Evolutionary conservation across 2,797 vertebrate genomes (phyloP).

Genomic region (Pogonophryne albipinna): DNA sequence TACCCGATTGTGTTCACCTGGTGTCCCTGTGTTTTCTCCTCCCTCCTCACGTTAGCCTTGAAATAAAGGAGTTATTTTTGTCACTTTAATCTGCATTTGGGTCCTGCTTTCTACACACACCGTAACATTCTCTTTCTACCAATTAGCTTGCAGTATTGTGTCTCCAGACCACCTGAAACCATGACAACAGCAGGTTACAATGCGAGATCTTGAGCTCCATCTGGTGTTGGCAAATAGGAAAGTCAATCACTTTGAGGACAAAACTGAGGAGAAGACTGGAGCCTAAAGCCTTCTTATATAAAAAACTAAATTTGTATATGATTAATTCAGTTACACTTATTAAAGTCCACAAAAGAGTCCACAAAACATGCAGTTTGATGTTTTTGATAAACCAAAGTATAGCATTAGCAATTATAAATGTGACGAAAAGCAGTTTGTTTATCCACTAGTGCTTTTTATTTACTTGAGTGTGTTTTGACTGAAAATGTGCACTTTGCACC

Average conservation of each 20-base stretch:
- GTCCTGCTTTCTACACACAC: no score
- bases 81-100: no score
- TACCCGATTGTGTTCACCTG: no score
- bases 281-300: not conserved
- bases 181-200: conserved; percentile 75
- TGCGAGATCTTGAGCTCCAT: conserved; percentile 76
- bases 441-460: not conserved
- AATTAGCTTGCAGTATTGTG: conserved; percentile 66
- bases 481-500: not conserved
- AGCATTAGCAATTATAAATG: not conserved
- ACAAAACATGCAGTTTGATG: not conserved
- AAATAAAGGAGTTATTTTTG: no score
- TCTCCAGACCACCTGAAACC: conserved; percentile 73
- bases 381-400: not conserved
- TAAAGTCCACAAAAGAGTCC: not conserved
- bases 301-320: not conserved
- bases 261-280: not conserved
- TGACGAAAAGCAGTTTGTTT: not conserved
- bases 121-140: conserved; percentile 67
- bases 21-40: no score
- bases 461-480: not conserved
- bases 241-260: conserved; percentile 31
- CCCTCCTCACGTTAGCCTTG: no score
- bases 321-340: not conserved
- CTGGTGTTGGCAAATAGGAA: conserved; percentile 73